Evolutionary conservation across 2,797 vertebrate genomes (phyloP).

Genomic region (Gorsachius magnificus): DNA sequence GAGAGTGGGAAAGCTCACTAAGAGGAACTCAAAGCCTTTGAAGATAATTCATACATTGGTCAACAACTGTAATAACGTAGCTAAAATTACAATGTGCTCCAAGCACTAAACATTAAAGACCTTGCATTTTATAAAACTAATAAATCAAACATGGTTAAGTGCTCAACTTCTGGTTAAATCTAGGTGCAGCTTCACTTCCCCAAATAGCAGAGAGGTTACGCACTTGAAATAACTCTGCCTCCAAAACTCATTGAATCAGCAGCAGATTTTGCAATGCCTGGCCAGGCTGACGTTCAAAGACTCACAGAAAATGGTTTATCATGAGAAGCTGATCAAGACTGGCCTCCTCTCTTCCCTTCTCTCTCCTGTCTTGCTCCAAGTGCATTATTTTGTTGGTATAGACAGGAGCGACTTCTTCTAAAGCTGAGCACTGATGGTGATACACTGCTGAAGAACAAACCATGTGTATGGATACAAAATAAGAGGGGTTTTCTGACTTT

Average conservation of each 20-base stretch:
- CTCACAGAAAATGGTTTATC: neutral
- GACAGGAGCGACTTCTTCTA: neutral
- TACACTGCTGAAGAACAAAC: neutral
- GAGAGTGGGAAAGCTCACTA: slow-evolving; percentile 61
- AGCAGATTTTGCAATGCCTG: neutral
- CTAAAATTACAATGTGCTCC: slow-evolving; percentile 65
- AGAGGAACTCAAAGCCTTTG: slow-evolving; percentile 72
- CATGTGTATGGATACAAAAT: accelerated
- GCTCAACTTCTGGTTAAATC: slow-evolving; percentile 44
- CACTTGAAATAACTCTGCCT: slow-evolving; percentile 14
- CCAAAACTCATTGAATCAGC: slow-evolving; percentile 25
- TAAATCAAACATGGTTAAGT: slow-evolving; percentile 67
- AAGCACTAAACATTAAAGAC: slow-evolving; percentile 72
- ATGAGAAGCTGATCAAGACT: neutral
- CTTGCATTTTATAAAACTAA: slow-evolving; percentile 71
- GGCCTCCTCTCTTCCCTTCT: neutral
- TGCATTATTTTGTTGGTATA: neutral
- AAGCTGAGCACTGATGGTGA: neutral
- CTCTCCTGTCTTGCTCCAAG: neutral
- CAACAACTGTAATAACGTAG: slow-evolving; percentile 68
- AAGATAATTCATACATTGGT: slow-evolving; percentile 76
- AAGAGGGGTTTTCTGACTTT: neutral
- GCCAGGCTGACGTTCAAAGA: neutral
- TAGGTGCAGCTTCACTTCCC: slow-evolving; percentile 23
- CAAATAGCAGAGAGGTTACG: neutral